phyloP scores from a whole-genome alignment of 2,797 vertebrate genomes.

The Austrolebias charrua region DNA sequence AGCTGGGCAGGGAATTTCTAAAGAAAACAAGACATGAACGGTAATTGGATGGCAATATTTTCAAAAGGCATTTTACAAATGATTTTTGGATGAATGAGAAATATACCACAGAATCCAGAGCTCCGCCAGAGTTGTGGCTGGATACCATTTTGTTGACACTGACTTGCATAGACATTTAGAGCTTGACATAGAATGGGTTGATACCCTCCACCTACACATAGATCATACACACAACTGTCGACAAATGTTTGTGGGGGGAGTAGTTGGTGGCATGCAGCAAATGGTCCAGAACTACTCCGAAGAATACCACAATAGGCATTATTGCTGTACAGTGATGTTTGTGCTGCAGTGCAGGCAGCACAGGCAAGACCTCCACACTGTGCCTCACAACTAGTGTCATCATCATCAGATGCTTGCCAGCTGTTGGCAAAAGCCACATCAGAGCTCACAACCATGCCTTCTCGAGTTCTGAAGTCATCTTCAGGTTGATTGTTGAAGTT shows the following conservation, averaged over 20 bases:
- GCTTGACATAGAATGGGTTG: conserved; percentile 69
- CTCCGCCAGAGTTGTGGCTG: conserved; percentile 63
- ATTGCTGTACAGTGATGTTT: conserved; percentile 43
- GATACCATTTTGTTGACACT: conserved; percentile 66
- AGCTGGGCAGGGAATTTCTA: conserved; percentile 65
- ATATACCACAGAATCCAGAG: conserved; percentile 71
- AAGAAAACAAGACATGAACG: not conserved
- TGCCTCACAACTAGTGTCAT: conserved; percentile 39
- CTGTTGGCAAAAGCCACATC: conserved; percentile 64
- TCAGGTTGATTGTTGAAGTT: conserved; percentile 54
- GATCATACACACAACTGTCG: conserved; percentile 71
- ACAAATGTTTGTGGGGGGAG: conserved; percentile 40
- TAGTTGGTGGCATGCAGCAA: conserved; percentile 49
- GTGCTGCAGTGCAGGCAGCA: conserved; percentile 19
- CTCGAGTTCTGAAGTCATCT: conserved; percentile 69
- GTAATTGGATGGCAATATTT: rapidly evolving
- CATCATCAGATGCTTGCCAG: conserved; percentile 50
- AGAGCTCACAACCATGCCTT: conserved; percentile 45
- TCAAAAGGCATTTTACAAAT: rapidly evolving
- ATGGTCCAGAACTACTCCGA: conserved; percentile 62
- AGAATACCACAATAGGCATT: conserved; percentile 60
- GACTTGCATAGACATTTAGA: conserved; percentile 62
- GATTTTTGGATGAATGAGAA: not conserved
- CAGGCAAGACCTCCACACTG: conserved; percentile 51
- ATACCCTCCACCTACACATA: conserved; percentile 66